Percentiles rank a stretch among this genome's conserved stretches.
Evolutionary conservation across 2,888 invertebrate species (phyloP).

Genomic region (Heliconius ethilla): DNA sequence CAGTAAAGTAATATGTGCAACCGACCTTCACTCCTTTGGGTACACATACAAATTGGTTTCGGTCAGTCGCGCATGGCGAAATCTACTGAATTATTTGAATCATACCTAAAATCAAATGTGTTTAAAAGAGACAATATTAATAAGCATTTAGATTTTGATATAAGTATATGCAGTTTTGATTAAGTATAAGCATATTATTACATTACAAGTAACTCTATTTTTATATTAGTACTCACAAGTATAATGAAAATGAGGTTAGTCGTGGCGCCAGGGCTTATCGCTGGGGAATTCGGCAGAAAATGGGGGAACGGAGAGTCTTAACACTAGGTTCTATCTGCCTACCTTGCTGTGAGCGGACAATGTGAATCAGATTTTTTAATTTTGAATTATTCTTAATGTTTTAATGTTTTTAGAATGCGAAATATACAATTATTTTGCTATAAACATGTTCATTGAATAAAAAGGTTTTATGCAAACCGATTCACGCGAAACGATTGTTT

Average conservation of each 20-base stretch:
- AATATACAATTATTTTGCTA: neutral
- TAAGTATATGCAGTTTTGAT: neutral
- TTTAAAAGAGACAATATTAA: neutral
- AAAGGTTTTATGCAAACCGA: conserved; percentile 57
- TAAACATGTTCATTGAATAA: conserved; percentile 28
- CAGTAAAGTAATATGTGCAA: conserved; percentile 31
- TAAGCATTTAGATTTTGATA: neutral
- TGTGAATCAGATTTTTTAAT: no score
- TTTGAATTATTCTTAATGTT: neutral
- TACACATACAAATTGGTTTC: conserved; percentile 29
- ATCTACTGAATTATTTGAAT: conserved; percentile 9
- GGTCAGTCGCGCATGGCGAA: conserved; percentile 23
- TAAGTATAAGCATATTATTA: no score
- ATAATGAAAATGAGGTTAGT: no score
- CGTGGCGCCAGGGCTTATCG: no score
- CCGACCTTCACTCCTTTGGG: conserved; percentile 27
- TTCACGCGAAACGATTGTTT: conserved; percentile 62
- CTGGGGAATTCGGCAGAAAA: no score
- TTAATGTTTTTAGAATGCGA: neutral
- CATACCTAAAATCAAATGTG: neutral
- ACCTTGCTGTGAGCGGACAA: no score
- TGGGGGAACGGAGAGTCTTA: no score
- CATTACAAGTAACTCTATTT: no score
- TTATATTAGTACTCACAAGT: no score
- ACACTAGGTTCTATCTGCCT: no score